These are phyloP conservation scores for Luehdorfia chinensis DNA, from an alignment of 1,140 invertebrate species.

Conservation along the genomic window DNA sequence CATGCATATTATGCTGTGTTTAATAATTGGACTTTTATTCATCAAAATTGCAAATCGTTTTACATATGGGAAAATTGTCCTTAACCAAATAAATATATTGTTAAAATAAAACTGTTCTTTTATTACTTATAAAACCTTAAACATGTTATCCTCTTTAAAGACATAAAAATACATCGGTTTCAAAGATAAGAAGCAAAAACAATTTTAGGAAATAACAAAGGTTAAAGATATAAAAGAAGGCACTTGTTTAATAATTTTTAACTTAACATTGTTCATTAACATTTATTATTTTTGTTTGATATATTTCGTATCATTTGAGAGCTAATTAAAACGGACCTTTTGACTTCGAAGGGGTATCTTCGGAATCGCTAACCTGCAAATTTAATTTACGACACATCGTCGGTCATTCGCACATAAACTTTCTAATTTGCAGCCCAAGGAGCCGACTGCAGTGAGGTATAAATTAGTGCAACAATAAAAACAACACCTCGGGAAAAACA, in stretches of 20 bases:
- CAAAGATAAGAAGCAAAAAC: slow-evolving; percentile 7
- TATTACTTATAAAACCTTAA: slow-evolving; percentile 6
- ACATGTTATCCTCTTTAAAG: slow-evolving; percentile 14
- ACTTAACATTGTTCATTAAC: slow-evolving; percentile 21
- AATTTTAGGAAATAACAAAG: slow-evolving; percentile 5
- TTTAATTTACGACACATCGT: slow-evolving; percentile 66
- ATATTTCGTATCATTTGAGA: slow-evolving; percentile 57
- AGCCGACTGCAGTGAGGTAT: slow-evolving; percentile 37
- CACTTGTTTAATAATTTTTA: slow-evolving; percentile 10
- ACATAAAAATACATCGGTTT: slow-evolving; percentile 10
- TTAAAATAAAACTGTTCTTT: slow-evolving; percentile 14
- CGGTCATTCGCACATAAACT: slow-evolving; percentile 58
- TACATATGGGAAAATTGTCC: no score
- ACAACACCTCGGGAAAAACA: slow-evolving; percentile 59
- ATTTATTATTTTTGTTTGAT: slow-evolving; percentile 50
- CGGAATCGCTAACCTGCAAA: slow-evolving; percentile 46
- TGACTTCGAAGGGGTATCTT: slow-evolving; percentile 31
- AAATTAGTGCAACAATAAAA: slow-evolving; percentile 58
- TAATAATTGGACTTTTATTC: slow-evolving; percentile 8
- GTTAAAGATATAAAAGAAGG: background rate
- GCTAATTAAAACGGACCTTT: slow-evolving; percentile 65
- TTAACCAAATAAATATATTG: background rate
- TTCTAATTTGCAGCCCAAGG: slow-evolving; percentile 62
- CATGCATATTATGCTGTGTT: no score
- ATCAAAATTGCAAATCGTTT: background rate